phyloP scores from a whole-genome alignment of 2,888 invertebrate species.

The Pemphredon lugubris region DNA sequence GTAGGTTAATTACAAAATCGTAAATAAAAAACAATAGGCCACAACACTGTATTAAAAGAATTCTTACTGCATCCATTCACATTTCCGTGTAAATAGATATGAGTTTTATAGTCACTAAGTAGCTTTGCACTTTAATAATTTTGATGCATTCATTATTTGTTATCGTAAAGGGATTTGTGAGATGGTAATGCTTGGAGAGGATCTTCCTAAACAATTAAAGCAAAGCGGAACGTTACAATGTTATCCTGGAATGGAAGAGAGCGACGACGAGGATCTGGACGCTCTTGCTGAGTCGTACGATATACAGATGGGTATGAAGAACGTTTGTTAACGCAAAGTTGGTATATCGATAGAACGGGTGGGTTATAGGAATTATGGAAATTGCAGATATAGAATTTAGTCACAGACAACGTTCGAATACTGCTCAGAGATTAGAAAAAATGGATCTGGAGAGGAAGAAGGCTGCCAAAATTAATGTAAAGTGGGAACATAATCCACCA shows the following conservation, averaged over 20 bases:
- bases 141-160: too few species aligned
- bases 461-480: conserved; percentile 89
- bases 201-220: conserved; percentile 86
- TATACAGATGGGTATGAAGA: conserved; percentile 85
- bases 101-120: too few species aligned
- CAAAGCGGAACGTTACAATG: conserved; percentile 84
- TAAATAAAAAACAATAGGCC: too few species aligned
- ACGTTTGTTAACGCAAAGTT: not conserved
- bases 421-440: conserved; percentile 93
- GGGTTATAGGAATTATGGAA: too few species aligned
- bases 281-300: conserved; percentile 88
- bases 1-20: conserved; percentile 43
- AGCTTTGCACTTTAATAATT: too few species aligned
- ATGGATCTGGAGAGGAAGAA: conserved; percentile 92
- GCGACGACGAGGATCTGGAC: conserved; percentile 89
- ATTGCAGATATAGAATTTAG: conserved; percentile 81
- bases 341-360: too few species aligned
- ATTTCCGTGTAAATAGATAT: too few species aligned
- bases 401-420: conserved; percentile 90
- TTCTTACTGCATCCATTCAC: too few species aligned
- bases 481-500: conserved; percentile 85
- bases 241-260: conserved; percentile 90
- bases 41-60: too few species aligned
- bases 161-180: conserved; percentile 97
- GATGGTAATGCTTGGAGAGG: conserved; percentile 93